Evolutionary conservation across 2,113 vertebrate species (phyloP).

Genomic region (Melierax canorus): DNA sequence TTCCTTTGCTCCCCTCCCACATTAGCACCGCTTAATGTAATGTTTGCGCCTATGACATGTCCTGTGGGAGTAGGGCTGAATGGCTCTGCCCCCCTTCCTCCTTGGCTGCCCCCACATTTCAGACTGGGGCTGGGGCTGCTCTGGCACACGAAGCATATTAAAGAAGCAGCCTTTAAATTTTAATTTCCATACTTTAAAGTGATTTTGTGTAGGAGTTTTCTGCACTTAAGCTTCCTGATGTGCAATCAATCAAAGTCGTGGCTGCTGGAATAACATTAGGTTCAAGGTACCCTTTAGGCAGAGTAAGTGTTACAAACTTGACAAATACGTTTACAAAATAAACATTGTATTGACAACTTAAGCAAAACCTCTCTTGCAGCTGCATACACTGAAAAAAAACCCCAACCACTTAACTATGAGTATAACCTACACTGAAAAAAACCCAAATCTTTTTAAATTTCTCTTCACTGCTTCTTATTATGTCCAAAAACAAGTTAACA

Average conservation of each 20-base stretch:
- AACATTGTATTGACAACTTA: neutral
- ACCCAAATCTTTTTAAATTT: neutral
- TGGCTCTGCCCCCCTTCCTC: neutral
- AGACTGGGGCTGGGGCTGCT: neutral
- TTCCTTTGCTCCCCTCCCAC: neutral
- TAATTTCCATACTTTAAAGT: neutral
- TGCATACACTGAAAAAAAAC: neutral
- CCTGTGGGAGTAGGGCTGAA: neutral
- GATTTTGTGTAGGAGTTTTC: conserved; percentile 15
- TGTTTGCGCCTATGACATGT: neutral
- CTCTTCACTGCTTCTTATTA: neutral
- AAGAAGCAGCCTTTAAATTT: neutral
- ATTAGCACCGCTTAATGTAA: neutral
- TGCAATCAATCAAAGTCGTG: conserved; percentile 8
- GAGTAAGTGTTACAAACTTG: neutral
- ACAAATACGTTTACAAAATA: conserved; percentile 25
- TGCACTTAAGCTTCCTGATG: conserved; percentile 25
- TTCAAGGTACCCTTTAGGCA: conserved; percentile 9
- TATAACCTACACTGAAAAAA: neutral
- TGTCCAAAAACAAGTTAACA: neutral
- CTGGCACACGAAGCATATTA: neutral
- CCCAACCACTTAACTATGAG: neutral
- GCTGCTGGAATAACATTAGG: neutral
- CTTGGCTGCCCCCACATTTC: neutral
- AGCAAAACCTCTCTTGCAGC: neutral